A percentile compares a stretch with the other conserved stretches of the same genome.
Conservation (phyloP, 2,888 invertebrate species). For the Pristionchus exspectatus region DNA sequence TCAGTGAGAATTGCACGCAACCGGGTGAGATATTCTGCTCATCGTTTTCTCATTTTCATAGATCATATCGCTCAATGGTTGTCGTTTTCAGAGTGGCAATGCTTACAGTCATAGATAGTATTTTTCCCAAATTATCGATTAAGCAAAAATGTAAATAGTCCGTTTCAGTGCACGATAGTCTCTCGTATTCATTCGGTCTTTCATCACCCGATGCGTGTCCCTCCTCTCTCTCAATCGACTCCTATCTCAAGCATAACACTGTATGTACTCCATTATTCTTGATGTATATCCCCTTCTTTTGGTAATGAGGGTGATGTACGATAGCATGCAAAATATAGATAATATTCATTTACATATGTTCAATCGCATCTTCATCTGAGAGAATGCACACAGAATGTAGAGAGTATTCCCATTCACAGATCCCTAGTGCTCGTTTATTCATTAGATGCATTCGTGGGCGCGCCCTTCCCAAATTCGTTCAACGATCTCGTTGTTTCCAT, state of each 20-base stretch:
- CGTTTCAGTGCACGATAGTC: background rate
- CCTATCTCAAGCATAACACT: background rate
- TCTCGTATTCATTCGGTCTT: constrained; percentile 43
- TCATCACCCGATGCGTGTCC: constrained; percentile 35
- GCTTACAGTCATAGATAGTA: no score
- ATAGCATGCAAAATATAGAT: no score
- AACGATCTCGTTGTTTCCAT: background rate
- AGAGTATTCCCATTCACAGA: background rate
- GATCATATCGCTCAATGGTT: no score
- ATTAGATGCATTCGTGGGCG: background rate
- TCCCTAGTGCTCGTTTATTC: background rate
- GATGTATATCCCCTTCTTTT: no score
- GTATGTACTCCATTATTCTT: background rate
- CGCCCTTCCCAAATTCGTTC: background rate
- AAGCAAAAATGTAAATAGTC: background rate
- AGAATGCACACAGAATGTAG: background rate
- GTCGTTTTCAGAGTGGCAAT: no score
- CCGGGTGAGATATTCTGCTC: background rate
- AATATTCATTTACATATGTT: no score
- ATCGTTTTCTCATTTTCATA: no score
- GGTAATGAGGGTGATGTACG: no score
- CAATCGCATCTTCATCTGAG: no score
- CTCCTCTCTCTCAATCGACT: constrained; percentile 5
- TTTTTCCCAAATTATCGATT: no score
- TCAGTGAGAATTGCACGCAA: constrained; percentile 29